Conservation (phyloP, 2,113 vertebrate species). For the Lates calcarifer region DNA sequence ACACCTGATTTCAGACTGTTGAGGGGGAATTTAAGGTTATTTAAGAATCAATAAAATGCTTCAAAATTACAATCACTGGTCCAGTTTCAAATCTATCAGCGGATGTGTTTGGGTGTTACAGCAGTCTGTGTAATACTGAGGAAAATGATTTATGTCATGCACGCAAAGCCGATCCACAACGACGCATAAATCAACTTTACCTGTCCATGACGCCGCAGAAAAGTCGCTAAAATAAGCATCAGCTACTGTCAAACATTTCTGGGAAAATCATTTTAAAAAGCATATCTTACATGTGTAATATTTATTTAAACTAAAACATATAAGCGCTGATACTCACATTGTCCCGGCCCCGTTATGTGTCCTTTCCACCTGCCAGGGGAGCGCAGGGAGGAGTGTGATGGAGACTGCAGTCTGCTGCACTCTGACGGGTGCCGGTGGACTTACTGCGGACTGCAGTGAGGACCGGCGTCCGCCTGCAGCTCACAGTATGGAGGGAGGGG, state of each 20-base stretch:
- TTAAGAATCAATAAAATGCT: not conserved
- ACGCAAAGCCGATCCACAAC: not conserved
- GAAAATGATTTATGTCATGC: not conserved
- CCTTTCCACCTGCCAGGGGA: slow-evolving; percentile 55
- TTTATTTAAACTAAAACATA: not conserved
- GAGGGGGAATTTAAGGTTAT: not conserved
- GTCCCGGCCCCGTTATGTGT: slow-evolving; percentile 16
- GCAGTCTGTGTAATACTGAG: not conserved
- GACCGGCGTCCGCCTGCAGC: slow-evolving; percentile 1
- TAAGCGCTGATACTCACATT: slow-evolving; percentile 67
- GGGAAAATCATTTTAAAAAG: not conserved
- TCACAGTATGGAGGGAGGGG: not conserved
- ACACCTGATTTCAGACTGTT: not conserved
- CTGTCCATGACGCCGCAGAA: slow-evolving; percentile 35
- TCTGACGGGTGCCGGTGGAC: slow-evolving; percentile 34
- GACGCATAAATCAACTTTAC: slow-evolving; percentile 37
- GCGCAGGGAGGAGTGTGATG: slow-evolving; percentile 49
- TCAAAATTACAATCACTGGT: not conserved
- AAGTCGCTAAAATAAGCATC: slow-evolving; percentile 15
- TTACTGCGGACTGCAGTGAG: slow-evolving; percentile 69
- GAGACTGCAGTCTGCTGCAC: slow-evolving; percentile 68
- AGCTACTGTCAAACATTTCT: not conserved
- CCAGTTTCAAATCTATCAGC: not conserved
- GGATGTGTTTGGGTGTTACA: not conserved
- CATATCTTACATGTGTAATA: not conserved